Conservation (phyloP, 2,888 invertebrate genomes). For the Ypsolopha sequella region DNA sequence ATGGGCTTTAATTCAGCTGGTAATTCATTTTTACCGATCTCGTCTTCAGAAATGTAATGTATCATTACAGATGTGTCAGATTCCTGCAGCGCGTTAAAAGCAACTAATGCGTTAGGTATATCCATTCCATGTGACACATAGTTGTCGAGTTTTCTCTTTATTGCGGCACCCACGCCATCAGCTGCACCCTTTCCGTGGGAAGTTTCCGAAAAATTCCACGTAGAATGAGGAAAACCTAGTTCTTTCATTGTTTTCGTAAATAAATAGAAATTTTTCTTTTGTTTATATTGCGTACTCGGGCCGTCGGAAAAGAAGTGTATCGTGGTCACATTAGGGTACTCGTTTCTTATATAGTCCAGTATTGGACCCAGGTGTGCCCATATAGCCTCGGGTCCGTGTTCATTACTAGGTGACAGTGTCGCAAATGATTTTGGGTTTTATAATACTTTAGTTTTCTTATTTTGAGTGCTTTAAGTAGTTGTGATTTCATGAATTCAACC, state of each 20-base stretch:
- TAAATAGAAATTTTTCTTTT: conserved; percentile 15
- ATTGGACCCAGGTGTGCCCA: conserved; percentile 11
- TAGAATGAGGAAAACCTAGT: not conserved
- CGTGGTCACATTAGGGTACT: conserved; percentile 1
- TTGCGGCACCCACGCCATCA: conserved; percentile 3
- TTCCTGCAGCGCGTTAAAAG: conserved; percentile 1
- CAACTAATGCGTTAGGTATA: conserved; percentile 1
- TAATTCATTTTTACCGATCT: conserved; percentile 3
- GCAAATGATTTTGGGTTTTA: not conserved
- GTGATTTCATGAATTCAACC: no score
- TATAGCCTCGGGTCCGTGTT: conserved; percentile 4
- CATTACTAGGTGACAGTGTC: conserved; percentile 1
- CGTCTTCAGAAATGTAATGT: conserved; percentile 6
- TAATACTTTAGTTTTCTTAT: no score
- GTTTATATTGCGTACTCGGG: conserved; percentile 14
- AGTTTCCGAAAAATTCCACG: conserved; percentile 4
- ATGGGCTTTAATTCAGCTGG: conserved; percentile 2
- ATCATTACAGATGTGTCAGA: conserved; percentile 1
- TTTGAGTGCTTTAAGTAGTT: no score
- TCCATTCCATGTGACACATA: conserved; percentile 3
- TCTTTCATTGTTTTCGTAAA: conserved; percentile 10
- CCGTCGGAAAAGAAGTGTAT: conserved; percentile 14
- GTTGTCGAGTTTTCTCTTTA: conserved; percentile 2
- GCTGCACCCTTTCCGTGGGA: conserved; percentile 4
- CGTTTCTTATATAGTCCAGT: conserved; percentile 1